These are phyloP conservation scores for Haliaeetus leucogaster DNA, from an alignment of 2,113 vertebrate species.

Conservation along the genomic window DNA sequence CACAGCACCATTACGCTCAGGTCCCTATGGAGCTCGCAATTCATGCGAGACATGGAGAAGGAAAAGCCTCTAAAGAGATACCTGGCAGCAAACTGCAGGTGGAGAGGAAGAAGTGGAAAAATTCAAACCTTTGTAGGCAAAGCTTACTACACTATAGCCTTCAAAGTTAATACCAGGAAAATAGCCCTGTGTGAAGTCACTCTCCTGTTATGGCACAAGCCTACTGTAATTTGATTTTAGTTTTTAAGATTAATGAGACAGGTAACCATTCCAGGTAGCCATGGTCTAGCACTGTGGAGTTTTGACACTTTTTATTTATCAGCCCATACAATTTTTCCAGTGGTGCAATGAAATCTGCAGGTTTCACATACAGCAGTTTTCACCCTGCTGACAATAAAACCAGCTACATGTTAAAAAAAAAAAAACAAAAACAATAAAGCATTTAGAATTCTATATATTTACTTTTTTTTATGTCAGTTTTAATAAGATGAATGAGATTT, in stretches of 20 bases:
- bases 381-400: background rate
- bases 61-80: background rate
- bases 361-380: background rate
- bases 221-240: background rate
- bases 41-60: background rate
- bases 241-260: background rate
- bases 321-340: background rate
- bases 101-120: background rate
- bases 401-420: background rate
- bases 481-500: background rate
- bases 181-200: background rate
- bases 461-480: background rate
- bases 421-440: background rate
- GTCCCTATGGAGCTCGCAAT: background rate
- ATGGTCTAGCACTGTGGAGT: background rate
- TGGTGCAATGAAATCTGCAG: background rate
- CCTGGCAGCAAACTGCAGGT: background rate
- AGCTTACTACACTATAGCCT: background rate
- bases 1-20: accelerated
- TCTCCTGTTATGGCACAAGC: background rate
- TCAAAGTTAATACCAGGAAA: background rate
- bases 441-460: background rate
- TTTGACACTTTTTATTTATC: background rate
- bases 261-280: background rate
- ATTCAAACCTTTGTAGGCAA: background rate